A percentile compares a stretch with the other conserved stretches of the same genome.
These are phyloP conservation scores for Megaceryle torquata DNA, from an alignment of 2,113 vertebrate genomes.

Conservation along the genomic window DNA sequence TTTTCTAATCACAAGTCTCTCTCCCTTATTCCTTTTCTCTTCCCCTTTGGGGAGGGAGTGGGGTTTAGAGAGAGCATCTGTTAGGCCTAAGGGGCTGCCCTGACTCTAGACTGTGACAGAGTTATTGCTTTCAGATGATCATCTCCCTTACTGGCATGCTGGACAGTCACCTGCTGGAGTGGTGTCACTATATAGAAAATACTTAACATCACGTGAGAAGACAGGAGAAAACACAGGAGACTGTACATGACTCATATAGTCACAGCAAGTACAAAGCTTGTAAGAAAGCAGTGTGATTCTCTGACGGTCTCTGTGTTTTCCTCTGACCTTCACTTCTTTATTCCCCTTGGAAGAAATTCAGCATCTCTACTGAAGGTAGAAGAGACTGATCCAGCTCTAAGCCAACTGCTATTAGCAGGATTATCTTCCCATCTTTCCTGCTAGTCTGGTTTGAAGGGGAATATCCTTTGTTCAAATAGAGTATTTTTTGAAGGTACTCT, in stretches of 20 bases:
- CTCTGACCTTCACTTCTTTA: background rate
- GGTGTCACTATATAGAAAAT: background rate
- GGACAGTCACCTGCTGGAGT: background rate
- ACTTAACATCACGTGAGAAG: background rate
- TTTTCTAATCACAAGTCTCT: no score
- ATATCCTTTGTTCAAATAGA: background rate
- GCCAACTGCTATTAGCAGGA: background rate
- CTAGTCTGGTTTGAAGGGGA: background rate
- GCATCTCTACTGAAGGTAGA: background rate
- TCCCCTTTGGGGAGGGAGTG: no score
- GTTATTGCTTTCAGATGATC: background rate
- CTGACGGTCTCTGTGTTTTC: background rate
- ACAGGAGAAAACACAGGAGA: background rate
- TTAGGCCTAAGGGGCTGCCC: no score
- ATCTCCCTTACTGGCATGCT: background rate
- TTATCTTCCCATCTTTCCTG: background rate
- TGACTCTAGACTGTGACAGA: no score
- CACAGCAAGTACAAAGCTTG: background rate
- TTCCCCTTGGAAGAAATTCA: background rate
- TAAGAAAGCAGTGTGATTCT: background rate
- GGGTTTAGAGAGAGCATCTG: no score
- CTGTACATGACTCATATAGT: background rate
- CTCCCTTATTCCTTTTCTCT: no score
- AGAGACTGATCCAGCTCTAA: background rate
- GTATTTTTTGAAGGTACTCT: background rate